These are phyloP conservation scores for Pocota personata DNA, from an alignment of 2,888 invertebrate genomes.

Conservation along the genomic window DNA sequence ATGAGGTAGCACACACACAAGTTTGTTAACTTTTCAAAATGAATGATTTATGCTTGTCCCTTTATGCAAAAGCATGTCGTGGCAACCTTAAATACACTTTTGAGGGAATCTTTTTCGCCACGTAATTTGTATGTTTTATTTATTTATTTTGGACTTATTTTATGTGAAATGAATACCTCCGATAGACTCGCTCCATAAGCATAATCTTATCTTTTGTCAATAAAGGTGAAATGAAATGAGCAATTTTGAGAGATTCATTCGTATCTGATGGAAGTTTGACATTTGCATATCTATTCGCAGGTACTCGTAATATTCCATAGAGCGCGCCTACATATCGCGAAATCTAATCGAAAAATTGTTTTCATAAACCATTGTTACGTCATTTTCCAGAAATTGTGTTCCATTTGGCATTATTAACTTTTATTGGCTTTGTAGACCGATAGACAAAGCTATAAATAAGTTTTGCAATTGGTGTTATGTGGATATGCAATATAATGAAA, in stretches of 20 bases:
- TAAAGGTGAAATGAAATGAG: conserved; percentile 4
- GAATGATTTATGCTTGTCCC: conserved; percentile 60
- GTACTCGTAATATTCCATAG: background rate
- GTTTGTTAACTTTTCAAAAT: conserved; percentile 45
- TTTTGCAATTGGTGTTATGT: background rate
- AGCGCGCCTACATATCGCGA: background rate
- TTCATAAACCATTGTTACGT: background rate
- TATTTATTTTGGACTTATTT: background rate
- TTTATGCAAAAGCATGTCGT: conserved; percentile 19
- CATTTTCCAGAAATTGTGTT: background rate
- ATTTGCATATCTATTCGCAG: conserved; percentile 4
- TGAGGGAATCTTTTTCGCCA: background rate
- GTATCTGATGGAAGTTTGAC: background rate
- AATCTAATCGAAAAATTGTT: conserved; percentile 1
- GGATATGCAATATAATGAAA: too few relatives aligned
- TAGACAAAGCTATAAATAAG: background rate
- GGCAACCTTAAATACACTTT: background rate
- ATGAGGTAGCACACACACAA: conserved; percentile 45
- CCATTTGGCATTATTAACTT: conserved; percentile 3
- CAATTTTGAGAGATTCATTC: background rate
- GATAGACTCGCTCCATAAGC: background rate
- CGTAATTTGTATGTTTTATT: background rate
- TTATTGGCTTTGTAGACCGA: background rate
- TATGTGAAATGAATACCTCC: conserved; percentile 7
- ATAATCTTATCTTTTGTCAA: background rate